A percentile compares a stretch with the other conserved stretches of the same genome.
phyloP scores from a whole-genome alignment of 2,888 invertebrate genomes.

The Coenonympha glycerion region DNA sequence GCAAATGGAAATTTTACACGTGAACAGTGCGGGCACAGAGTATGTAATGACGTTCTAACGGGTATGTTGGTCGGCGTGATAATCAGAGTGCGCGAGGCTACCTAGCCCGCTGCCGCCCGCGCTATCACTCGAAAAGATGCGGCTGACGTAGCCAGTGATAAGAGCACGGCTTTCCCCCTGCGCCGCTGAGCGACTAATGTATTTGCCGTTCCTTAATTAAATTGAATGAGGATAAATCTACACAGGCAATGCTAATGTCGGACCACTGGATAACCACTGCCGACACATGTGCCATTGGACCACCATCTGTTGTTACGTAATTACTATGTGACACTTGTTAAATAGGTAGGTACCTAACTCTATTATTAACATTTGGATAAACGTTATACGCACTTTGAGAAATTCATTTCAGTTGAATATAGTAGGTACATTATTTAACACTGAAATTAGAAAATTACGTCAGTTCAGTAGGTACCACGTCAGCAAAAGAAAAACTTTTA shows the following conservation, averaged over 20 bases:
- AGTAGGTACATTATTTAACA: slow-evolving; percentile 2
- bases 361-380: slow-evolving; percentile 3
- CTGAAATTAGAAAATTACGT: slow-evolving; percentile 8
- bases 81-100: slow-evolving; percentile 52
- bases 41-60: no score
- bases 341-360: not conserved
- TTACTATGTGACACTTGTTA: slow-evolving; percentile 24
- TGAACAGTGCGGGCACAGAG: not conserved
- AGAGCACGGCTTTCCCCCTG: slow-evolving; percentile 68
- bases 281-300: slow-evolving; percentile 58
- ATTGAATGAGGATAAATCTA: slow-evolving; percentile 41
- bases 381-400: slow-evolving; percentile 1
- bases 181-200: slow-evolving; percentile 58
- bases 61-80: slow-evolving; percentile 57
- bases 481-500: not conserved
- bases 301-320: slow-evolving; percentile 49
- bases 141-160: slow-evolving; percentile 71
- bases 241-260: slow-evolving; percentile 26
- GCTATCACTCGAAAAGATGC: slow-evolving; percentile 72
- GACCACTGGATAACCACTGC: slow-evolving; percentile 38
- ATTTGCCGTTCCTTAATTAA: slow-evolving; percentile 38
- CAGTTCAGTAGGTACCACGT: slow-evolving; percentile 11
- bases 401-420: not conserved
- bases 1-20: not conserved
- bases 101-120: slow-evolving; percentile 49